phyloP scores from a whole-genome alignment of 30 jellyfish, hydroid and myxozoan species.

The Aurelia coerulea region DNA sequence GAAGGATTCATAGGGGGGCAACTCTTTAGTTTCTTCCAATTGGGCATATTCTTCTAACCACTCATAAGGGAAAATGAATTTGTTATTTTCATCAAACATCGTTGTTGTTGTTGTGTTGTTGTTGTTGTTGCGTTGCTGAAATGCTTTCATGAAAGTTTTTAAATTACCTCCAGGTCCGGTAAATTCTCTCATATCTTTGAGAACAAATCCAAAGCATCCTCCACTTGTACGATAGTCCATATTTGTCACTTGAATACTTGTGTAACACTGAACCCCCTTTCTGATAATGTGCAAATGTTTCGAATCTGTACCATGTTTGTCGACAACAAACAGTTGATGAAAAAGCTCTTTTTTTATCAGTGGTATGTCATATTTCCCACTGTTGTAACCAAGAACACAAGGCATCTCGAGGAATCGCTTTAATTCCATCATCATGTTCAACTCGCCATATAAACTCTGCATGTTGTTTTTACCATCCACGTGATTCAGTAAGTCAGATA shows the following conservation, averaged over 20 bases:
- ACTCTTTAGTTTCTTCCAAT: background rate
- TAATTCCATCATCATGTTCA: background rate
- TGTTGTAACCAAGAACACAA: background rate
- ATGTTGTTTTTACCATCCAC: background rate
- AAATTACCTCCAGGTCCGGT: background rate
- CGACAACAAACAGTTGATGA: background rate
- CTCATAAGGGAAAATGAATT: background rate
- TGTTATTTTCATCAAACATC: background rate
- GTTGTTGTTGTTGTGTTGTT: background rate
- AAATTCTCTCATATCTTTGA: background rate
- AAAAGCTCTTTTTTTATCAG: background rate
- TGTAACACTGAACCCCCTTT: background rate
- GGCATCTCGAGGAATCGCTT: background rate
- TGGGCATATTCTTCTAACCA: background rate
- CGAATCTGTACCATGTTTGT: background rate
- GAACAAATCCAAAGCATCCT: background rate
- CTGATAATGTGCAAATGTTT: background rate
- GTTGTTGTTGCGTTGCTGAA: background rate
- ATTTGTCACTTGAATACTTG: background rate
- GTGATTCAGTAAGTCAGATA: background rate
- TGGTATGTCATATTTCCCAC: background rate
- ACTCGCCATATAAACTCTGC: background rate
- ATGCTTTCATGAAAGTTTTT: background rate
- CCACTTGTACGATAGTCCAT: background rate
- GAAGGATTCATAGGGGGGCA: background rate